A percentile compares a stretch with the other conserved stretches of the same genome.
Evolutionary conservation across 2,888 invertebrate genomes (phyloP).

Genomic region (Acrobasis suavella): DNA sequence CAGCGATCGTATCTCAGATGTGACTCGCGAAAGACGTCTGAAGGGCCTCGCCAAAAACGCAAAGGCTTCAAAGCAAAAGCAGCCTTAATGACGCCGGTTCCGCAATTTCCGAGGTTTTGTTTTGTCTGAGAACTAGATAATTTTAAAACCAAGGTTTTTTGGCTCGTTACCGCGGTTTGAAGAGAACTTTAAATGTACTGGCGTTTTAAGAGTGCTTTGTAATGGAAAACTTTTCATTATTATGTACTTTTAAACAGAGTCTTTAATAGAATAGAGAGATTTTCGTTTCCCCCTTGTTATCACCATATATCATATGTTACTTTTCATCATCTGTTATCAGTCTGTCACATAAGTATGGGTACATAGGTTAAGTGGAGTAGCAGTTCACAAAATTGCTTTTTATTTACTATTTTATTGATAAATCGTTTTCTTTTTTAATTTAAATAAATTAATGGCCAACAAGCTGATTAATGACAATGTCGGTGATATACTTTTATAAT

Average conservation of each 20-base stretch:
- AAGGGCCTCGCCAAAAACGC: slow-evolving; percentile 22
- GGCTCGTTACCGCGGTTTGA: slow-evolving; percentile 8
- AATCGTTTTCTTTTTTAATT: no score
- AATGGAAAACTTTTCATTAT: neutral
- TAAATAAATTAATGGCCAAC: no score
- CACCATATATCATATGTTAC: no score
- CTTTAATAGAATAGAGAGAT: neutral
- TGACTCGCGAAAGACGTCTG: slow-evolving; percentile 22
- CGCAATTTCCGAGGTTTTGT: slow-evolving; percentile 20
- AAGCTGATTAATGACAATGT: no score
- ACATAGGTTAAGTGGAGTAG: no score
- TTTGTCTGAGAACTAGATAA: slow-evolving; percentile 22
- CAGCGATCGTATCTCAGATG: slow-evolving; percentile 22
- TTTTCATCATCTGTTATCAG: no score
- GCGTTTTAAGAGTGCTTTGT: neutral
- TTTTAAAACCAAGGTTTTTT: slow-evolving; percentile 11
- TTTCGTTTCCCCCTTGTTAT: no score
- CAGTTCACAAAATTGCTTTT: no score
- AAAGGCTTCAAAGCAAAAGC: slow-evolving; percentile 20
- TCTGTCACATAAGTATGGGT: no score
- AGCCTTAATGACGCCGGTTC: slow-evolving; percentile 17
- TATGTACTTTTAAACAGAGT: neutral
- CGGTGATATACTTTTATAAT: no score
- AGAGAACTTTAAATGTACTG: slow-evolving; percentile 9
- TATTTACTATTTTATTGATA: no score